Base-by-base conservation (phyloP, 2,113 vertebrate genomes). In the Zootoca vivipara region DNA sequence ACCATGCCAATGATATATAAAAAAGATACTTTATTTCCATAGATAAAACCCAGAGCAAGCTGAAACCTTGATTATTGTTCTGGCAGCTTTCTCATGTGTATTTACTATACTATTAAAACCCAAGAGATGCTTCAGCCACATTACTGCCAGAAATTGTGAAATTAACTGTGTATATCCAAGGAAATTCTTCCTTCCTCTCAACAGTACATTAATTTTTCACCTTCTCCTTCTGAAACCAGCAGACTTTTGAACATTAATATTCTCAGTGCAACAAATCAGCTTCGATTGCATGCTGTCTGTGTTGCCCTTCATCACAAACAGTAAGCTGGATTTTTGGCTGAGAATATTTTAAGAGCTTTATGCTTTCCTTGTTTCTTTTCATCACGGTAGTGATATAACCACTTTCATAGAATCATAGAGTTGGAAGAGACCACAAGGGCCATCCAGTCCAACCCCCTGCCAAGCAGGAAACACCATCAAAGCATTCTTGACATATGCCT, bases 171-270 rank as follows among this genome's bases (percentile, higher is more conserved):
- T 88, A 88, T 88, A 88, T 69, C 81, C 73, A 78, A 83, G 74
- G 81, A 73, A 88, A 78, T 83, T 88, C 74, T 83, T 88, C 65
- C 85, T 77, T 82, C 72, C 33, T 77, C 56, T 88, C 80, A 83
- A 83, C 73, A 88, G 81, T 83, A 88, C 87, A 88, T 88, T 88
- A 88, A 88, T 88, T 88, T 88, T 83, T 83, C 62, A 88, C 81
- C 87, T 83, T 88, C 70, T 77, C 72, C 80, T 52, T 88, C 62
- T 83, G 62, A 83, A 88, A 65, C 80, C 62, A 77, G 10, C 73
- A 83, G 72, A 78, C 78, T 88, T 88, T 75, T 83, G 62, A 88
- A 67, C 87, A 88, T 77, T 83, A 69, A 88, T 88, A 83, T 83
- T 83, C 73, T 69, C 87, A 83, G 81, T 83, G 81, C 81, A 83